Percentiles rank a stretch among this genome's conserved stretches.
Conservation (phyloP, 2,888 invertebrate species). For the Pterostichus madidus region DNA sequence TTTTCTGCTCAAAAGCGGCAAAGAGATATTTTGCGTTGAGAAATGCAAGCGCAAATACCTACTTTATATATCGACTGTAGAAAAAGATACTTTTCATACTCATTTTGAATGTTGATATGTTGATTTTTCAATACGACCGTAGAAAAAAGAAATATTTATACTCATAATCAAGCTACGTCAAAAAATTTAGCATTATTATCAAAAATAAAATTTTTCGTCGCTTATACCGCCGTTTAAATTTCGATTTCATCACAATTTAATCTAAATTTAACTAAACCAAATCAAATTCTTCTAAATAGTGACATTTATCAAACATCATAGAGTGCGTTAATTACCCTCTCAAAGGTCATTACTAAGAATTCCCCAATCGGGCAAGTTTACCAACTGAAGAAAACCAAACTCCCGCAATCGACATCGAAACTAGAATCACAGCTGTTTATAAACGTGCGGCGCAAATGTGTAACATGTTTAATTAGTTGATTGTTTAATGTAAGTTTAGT, state of each 20-base stretch:
- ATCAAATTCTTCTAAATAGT: slow-evolving; percentile 27
- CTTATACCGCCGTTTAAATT: slow-evolving; percentile 1
- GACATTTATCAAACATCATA: slow-evolving; percentile 1
- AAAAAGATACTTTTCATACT: no score
- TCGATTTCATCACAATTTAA: slow-evolving; percentile 31
- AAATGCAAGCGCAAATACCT: no score
- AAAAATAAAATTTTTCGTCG: background rate
- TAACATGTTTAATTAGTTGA: slow-evolving; percentile 48
- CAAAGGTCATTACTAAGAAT: slow-evolving; percentile 67
- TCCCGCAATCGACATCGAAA: background rate
- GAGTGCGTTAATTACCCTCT: slow-evolving; percentile 23
- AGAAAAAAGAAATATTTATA: background rate
- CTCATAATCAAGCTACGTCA: background rate
- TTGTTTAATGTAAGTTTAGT: slow-evolving; percentile 45
- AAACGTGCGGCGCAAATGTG: slow-evolving; percentile 26
- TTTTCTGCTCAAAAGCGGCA: no score
- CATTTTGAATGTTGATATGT: no score
- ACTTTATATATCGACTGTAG: no score
- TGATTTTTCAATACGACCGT: no score
- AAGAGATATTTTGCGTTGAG: no score
- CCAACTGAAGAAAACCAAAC: slow-evolving; percentile 28
- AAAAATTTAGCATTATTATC: background rate
- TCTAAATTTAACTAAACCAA: slow-evolving; percentile 7
- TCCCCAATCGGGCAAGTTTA: slow-evolving; percentile 47
- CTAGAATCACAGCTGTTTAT: background rate